A percentile compares a stretch with the other conserved stretches of the same genome.
These are phyloP conservation scores for Dysmachus trigonus DNA, from an alignment of 2,888 invertebrate genomes.

Conservation along the genomic window DNA sequence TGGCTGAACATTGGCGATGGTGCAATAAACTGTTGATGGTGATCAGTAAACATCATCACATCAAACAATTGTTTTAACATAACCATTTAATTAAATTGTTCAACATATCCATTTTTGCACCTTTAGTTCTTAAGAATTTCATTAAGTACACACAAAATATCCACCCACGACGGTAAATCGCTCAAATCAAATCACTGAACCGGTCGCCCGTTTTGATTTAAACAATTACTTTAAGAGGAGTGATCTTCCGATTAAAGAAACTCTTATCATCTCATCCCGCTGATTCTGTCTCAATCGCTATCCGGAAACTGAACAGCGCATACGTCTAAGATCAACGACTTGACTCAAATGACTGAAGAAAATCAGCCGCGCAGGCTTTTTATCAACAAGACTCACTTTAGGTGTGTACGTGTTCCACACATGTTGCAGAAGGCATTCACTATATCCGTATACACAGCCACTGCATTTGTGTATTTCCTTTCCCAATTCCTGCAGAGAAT, in stretches of 20 bases:
- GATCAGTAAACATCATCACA: slow-evolving; percentile 18
- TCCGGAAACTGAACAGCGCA: slow-evolving; percentile 28
- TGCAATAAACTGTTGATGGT: neutral
- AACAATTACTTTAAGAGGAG: neutral
- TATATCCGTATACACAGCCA: neutral
- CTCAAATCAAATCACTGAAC: slow-evolving; percentile 4
- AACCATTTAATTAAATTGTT: slow-evolving; percentile 14
- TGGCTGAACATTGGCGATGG: neutral
- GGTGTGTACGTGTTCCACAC: slow-evolving; percentile 3
- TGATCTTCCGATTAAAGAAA: neutral
- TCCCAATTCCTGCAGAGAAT: neutral
- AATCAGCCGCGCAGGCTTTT: slow-evolving; percentile 18
- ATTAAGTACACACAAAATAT: neutral
- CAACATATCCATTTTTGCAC: neutral
- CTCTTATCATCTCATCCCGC: slow-evolving; percentile 22
- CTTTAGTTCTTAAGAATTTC: neutral
- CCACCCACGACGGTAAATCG: neutral
- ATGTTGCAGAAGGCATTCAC: neutral
- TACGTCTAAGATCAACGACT: neutral
- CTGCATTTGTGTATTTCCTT: neutral
- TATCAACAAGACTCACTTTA: slow-evolving; percentile 11
- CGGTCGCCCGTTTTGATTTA: neutral
- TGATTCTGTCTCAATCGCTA: neutral
- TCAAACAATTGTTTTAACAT: neutral
- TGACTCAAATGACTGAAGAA: slow-evolving; percentile 38